These are phyloP conservation scores for Leuciscus idus DNA, from an alignment of 2,113 vertebrate genomes.

Conservation along the genomic window DNA sequence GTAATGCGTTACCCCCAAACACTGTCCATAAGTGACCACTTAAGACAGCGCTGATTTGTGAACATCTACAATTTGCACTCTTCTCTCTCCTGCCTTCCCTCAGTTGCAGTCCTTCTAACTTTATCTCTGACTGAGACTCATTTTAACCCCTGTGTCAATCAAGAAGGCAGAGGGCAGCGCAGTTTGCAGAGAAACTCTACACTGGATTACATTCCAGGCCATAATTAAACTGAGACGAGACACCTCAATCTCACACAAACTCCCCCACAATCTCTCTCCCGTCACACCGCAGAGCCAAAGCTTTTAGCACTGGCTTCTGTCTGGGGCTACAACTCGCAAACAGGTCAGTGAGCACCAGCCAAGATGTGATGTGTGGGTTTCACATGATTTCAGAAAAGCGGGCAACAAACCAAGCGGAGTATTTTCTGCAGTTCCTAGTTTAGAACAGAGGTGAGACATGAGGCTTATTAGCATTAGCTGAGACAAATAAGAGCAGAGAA, in stretches of 20 bases:
- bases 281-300: conserved; percentile 1
- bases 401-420: background rate
- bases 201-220: conserved; percentile 48
- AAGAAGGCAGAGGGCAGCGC: conserved; percentile 6
- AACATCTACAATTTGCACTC: background rate
- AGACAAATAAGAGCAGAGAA: conserved; percentile 24
- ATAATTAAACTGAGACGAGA: conserved; percentile 42
- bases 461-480: conserved; percentile 26
- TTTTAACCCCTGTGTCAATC: conserved; percentile 36
- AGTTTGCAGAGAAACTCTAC: conserved; percentile 2
- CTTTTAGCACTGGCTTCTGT: conserved; percentile 27
- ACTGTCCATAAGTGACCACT: background rate
- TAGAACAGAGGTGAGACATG: conserved; percentile 16
- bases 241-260: conserved; percentile 8
- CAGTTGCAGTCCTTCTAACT: background rate
- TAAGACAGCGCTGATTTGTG: background rate
- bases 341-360: conserved; percentile 13
- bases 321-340: conserved; percentile 12
- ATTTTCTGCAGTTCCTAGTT: conserved; percentile 24
- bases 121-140: conserved; percentile 28
- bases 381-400: background rate
- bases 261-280: background rate
- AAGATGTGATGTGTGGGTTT: conserved; percentile 19
- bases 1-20: too few relatives aligned
- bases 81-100: background rate